Percentiles rank a stretch among this genome's conserved stretches.
Evolutionary conservation across 2,888 invertebrate genomes (phyloP).

Genomic region (Pammene fasciana): DNA sequence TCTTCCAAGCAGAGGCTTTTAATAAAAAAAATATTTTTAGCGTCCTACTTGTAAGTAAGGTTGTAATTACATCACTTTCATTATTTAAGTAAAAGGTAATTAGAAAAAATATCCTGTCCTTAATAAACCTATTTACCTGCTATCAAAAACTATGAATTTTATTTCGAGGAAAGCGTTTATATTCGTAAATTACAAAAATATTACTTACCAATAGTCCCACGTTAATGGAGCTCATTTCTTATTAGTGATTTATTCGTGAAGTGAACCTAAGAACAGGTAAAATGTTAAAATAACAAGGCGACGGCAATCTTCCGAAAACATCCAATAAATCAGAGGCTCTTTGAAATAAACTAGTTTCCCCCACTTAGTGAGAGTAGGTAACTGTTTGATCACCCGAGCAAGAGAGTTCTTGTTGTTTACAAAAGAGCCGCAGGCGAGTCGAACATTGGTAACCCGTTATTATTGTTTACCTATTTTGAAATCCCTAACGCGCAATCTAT

Average conservation of each 20-base stretch:
- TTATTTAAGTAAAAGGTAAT: too few relatives aligned
- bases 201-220: neutral
- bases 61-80: too few relatives aligned
- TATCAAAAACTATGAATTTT: too few relatives aligned
- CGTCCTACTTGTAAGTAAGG: too few relatives aligned
- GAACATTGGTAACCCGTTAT: neutral
- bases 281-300: constrained; percentile 17
- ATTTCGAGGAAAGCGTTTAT: too few relatives aligned
- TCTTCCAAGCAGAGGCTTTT: too few relatives aligned
- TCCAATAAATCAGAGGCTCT: constrained; percentile 33
- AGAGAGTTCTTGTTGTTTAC: neutral
- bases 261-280: constrained; percentile 3
- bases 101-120: too few relatives aligned
- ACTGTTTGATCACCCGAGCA: constrained; percentile 28
- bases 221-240: neutral
- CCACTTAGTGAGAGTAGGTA: constrained; percentile 30
- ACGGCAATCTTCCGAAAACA: constrained; percentile 29
- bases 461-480: too few relatives aligned
- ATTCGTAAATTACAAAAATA: neutral
- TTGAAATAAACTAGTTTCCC: constrained; percentile 34
- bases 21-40: too few relatives aligned
- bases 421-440: neutral
- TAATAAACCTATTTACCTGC: too few relatives aligned
- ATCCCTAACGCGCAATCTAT: too few relatives aligned
- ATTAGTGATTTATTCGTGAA: constrained; percentile 13